Base-by-base conservation (phyloP, 2,797 vertebrate genomes). In the Pteronotus mesoamericanus region DNA sequence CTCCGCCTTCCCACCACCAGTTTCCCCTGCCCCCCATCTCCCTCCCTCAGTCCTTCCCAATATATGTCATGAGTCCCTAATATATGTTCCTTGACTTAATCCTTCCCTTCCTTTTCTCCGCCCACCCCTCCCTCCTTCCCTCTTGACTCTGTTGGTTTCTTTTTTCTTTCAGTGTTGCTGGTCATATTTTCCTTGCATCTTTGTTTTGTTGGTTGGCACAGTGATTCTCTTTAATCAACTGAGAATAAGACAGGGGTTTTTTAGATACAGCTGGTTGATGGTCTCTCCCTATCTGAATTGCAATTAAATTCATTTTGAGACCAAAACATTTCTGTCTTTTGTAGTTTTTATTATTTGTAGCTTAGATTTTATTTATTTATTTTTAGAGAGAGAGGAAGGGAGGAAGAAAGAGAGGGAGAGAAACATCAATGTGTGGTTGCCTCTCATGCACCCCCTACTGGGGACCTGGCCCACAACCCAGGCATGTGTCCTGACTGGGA, bases 281-380 rank as follows among this genome's bases (percentile, higher is more conserved):
- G 46, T 77, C 71, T 51, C 46, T 77, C 32, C 77, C 48, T 53
- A 21, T 10, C 46, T 77, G 74, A 77, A 34, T 8, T 77, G 74
- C 51, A 77, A 51, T 34, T 51, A 53, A 77, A 53, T 51, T 53
- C 44, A 77, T 59, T 92, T 92, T 75, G 42, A 93, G 15, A 72
- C 42, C 14, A 75, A 89, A 78, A 84, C 7, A 42, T 57, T 93
- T 94, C 59, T 72, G 32, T 82, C 39, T 95, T 96, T 82, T 83
- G 29, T 55, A 61, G 21, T 82, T 88, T 75, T 82, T 95, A 19
- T 66, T 78, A 59, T 68, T 90, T 94, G 14, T 46, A 91, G 24
- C 34, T 83, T 71, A 77, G 51, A 53, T 21, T 34, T 74, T 90
- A 59, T 68, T 68, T 34, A 68, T 64, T 32, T 64, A 64, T 64